Base-by-base conservation (phyloP, 2,888 invertebrate species). In the Microctonus hyperodae region DNA sequence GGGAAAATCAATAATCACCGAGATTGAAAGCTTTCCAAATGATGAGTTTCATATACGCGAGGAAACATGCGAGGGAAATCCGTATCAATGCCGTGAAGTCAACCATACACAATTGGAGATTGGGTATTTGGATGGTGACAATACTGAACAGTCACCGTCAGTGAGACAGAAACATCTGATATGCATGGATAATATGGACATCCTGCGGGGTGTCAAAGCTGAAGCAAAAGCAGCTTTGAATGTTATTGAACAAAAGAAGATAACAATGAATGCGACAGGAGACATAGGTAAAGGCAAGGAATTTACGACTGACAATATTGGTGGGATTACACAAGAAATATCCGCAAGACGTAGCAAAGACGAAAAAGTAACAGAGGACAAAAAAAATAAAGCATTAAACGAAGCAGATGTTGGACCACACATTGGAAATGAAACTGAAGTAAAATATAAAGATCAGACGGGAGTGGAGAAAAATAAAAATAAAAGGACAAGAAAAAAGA, bases 1-100 rank as follows among this genome's bases (percentile, higher is more conserved):
- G 37, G 80, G 81, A 7, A 75, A 75, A 40, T 75, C 78, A 44
- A 69, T 82, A 23, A 73, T 78, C 50, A 81, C 81, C 7, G 81
- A 82, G 65, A 73, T 81, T 40, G 73, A 78, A 22, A 16, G 20
- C 13, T 40, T 53, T 23, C 33, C 61, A 11, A 11, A 22, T 11
- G 67, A 58, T 16, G 68, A 70, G 28, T 82, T 81, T 57, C 77
- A 76, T 58, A 77, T 70, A 0, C 75, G 76, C 25, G 79, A 78
- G 51, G 79, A 81, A 22, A 72, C 68, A n/a, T 78, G 75, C 62
- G 67, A 75, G 33, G 50, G 11, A 16, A 60, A 71, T 63, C 75
- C 74, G 0, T 82, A 82, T 71, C 78, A 78, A 50, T 76, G 76
- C 55, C 74, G 73, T 5, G 76, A 79, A 50, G n/a, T 78, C 20